Percentiles rank a stretch among this genome's conserved stretches.
These are phyloP conservation scores for Nomada lathburiana DNA, from an alignment of 2,888 invertebrate species.

Conservation along the genomic window DNA sequence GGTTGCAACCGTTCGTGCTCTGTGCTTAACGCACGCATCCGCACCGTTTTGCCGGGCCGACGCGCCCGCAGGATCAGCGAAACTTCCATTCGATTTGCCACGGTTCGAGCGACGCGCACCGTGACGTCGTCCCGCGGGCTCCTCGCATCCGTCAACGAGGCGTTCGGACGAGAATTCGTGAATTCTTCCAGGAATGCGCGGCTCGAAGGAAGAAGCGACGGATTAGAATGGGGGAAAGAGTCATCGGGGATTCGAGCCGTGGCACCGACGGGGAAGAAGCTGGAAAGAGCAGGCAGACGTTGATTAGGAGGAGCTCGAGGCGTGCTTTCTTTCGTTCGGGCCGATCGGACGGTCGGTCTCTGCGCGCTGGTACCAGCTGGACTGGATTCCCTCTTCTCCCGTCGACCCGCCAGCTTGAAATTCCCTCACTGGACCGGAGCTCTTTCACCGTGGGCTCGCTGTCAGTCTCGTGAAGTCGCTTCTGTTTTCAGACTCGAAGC, in stretches of 20 bases:
- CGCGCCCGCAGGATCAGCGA: slow-evolving; percentile 72
- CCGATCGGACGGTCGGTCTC: slow-evolving; percentile 23
- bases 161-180: slow-evolving; percentile 57
- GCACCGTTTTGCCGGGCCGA: slow-evolving; percentile 77
- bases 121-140: slow-evolving; percentile 13
- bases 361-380: slow-evolving; percentile 45
- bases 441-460: slow-evolving; percentile 68
- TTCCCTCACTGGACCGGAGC: slow-evolving; percentile 49
- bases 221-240: slow-evolving; percentile 4
- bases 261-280: slow-evolving; percentile 50
- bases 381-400: slow-evolving; percentile 60
- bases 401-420: slow-evolving; percentile 39
- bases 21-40: slow-evolving; percentile 75
- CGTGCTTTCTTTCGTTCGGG: slow-evolving; percentile 61
- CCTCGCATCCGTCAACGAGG: slow-evolving; percentile 62
- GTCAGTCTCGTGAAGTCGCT: slow-evolving; percentile 78
- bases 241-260: slow-evolving; percentile 36
- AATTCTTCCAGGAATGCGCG: slow-evolving; percentile 7
- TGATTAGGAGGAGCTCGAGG: slow-evolving; percentile 79
- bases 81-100: slow-evolving; percentile 70
- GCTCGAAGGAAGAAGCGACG: not conserved
- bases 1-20: slow-evolving; percentile 78
- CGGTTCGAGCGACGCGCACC: slow-evolving; percentile 57
- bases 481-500: slow-evolving; percentile 80
- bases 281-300: slow-evolving; percentile 77